These are phyloP conservation scores for Protaetia brevitarsis DNA, from an alignment of 1,140 invertebrate species.

Conservation along the genomic window DNA sequence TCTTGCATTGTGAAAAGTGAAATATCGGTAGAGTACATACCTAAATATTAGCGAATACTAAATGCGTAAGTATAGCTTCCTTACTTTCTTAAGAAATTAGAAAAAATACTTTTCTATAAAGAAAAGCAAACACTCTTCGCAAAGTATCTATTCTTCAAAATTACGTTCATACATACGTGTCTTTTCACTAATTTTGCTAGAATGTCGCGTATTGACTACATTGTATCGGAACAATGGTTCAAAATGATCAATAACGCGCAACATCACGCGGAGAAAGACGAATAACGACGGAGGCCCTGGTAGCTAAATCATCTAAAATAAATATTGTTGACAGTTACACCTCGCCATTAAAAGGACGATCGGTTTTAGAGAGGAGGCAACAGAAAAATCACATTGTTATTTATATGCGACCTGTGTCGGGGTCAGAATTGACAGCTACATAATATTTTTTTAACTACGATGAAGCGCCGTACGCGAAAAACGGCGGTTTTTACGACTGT, in stretches of 20 bases:
- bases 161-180: too few relatives aligned
- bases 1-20: too few relatives aligned
- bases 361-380: neutral
- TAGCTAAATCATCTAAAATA: conserved; percentile 24
- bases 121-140: too few relatives aligned
- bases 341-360: conserved; percentile 17
- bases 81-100: too few relatives aligned
- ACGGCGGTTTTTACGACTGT: conserved; percentile 13
- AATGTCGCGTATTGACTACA: neutral
- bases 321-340: conserved; percentile 23
- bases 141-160: too few relatives aligned
- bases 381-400: conserved; percentile 19
- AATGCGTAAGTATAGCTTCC: too few relatives aligned
- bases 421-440: conserved; percentile 18
- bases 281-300: conserved; percentile 2
- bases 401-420: conserved; percentile 2
- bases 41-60: too few relatives aligned
- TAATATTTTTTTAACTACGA: neutral
- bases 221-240: conserved; percentile 6
- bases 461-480: conserved; percentile 6
- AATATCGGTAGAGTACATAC: too few relatives aligned
- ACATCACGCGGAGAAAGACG: conserved; percentile 1
- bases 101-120: too few relatives aligned
- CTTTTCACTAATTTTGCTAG: too few relatives aligned
- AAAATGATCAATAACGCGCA: conserved; percentile 13